phyloP scores from a whole-genome alignment of 2,797 vertebrate species.

The Telmatherina bonti region DNA sequence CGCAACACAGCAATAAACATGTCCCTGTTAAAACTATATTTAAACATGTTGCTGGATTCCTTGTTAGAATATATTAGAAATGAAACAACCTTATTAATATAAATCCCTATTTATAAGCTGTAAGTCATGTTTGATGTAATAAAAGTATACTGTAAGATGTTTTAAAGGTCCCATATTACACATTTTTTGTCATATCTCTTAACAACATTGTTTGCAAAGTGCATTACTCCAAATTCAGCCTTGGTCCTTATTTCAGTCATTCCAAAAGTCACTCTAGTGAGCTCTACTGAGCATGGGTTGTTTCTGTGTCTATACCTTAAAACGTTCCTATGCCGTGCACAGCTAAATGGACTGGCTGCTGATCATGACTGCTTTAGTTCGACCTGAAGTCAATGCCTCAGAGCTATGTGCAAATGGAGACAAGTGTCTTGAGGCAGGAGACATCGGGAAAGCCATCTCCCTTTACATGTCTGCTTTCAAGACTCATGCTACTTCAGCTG shows the following conservation, averaged over 20 bases:
- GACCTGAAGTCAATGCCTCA: slow-evolving; percentile 62
- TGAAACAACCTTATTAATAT: not conserved
- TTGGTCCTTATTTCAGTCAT: too few species aligned
- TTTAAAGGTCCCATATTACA: too few species aligned
- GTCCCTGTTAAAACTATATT: not conserved
- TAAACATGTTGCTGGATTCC: not conserved
- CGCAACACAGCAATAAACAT: not conserved
- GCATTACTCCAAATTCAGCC: too few species aligned
- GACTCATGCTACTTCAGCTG: slow-evolving; percentile 79
- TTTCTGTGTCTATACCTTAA: too few species aligned
- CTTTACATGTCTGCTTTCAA: slow-evolving; percentile 90
- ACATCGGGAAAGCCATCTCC: slow-evolving; percentile 78
- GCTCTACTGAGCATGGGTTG: too few species aligned
- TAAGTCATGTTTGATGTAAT: not conserved
- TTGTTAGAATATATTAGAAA: not conserved
- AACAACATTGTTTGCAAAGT: too few species aligned
- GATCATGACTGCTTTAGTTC: slow-evolving; percentile 71
- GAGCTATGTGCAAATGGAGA: slow-evolving; percentile 87
- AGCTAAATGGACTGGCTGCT: not conserved
- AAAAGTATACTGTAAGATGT: too few species aligned
- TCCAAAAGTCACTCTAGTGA: too few species aligned
- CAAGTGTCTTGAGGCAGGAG: slow-evolving; percentile 75
- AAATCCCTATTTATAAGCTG: not conserved
- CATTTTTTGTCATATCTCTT: too few species aligned
- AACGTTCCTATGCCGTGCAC: slow-evolving; percentile 29